Conservation (phyloP, 2,113 vertebrate species). For the Prinia subflava region DNA sequence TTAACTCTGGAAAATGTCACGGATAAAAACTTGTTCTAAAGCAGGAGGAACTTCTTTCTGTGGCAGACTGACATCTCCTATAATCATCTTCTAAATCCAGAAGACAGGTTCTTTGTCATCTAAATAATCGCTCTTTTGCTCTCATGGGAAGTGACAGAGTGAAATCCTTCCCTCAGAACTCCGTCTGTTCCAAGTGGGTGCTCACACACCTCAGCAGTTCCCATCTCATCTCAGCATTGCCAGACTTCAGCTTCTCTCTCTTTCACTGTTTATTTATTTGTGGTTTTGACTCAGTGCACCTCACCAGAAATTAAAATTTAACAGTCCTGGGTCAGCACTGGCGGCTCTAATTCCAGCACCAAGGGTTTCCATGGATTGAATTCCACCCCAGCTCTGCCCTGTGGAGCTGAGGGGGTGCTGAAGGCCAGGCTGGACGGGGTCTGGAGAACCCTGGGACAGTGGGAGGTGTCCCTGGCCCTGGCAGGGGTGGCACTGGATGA, state of each 20-base stretch:
- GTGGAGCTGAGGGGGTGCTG: background rate
- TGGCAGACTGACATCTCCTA: background rate
- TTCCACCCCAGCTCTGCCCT: background rate
- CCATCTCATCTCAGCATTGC: background rate
- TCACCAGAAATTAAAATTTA: background rate
- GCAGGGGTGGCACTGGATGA: too few species aligned
- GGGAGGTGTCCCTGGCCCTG: background rate
- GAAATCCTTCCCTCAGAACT: background rate
- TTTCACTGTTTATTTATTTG: background rate
- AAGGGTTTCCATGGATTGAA: rapidly evolving
- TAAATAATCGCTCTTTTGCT: background rate
- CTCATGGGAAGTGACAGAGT: background rate
- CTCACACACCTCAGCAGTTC: background rate
- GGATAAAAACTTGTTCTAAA: background rate
- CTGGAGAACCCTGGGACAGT: background rate
- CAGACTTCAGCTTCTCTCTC: background rate
- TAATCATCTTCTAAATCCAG: background rate
- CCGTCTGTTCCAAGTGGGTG: background rate
- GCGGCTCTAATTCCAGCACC: rapidly evolving
- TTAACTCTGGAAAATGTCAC: background rate
- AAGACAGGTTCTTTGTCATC: constrained; percentile 34
- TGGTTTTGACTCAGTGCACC: background rate
- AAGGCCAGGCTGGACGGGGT: background rate
- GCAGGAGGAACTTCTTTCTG: background rate
- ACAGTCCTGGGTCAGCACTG: background rate